Evolutionary conservation across 2,888 invertebrate genomes (phyloP).

Genomic region (Lasioglossum villosulum): DNA sequence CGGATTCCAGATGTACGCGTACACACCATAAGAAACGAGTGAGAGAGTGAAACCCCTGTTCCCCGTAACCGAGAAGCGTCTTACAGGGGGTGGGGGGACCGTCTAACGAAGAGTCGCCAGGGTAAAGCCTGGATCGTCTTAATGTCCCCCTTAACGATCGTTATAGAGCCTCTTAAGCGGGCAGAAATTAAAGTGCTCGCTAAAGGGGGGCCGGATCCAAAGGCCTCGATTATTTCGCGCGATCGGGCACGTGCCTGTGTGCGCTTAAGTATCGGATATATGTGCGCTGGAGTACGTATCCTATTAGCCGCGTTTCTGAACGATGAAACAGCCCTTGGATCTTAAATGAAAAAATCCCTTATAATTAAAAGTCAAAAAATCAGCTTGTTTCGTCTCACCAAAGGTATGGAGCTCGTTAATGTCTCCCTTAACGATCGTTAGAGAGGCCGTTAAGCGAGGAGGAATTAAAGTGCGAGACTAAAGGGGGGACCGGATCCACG

Average conservation of each 20-base stretch:
- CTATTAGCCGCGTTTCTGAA: neutral
- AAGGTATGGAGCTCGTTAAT: conserved; percentile 44
- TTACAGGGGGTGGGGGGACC: conserved; percentile 26
- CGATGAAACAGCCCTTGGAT: neutral
- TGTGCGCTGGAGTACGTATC: neutral
- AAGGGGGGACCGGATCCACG: conserved; percentile 1
- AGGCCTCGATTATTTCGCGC: conserved; percentile 26
- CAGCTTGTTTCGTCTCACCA: neutral
- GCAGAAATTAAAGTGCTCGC: conserved; percentile 55
- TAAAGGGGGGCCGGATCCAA: conserved; percentile 11
- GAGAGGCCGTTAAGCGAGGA: conserved; percentile 54
- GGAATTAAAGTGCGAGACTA: conserved; percentile 56
- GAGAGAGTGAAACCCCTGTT: neutral
- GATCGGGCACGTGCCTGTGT: neutral
- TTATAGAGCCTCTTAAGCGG: conserved; percentile 58
- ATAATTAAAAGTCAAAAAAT: neutral
- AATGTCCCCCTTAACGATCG: conserved; percentile 61
- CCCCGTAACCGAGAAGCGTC: conserved; percentile 40
- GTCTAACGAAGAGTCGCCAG: conserved; percentile 44
- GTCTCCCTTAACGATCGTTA: conserved; percentile 61
- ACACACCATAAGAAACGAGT: conserved; percentile 61
- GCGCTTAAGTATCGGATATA: neutral
- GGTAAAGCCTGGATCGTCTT: conserved; percentile 36
- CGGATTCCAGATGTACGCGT: conserved; percentile 40
- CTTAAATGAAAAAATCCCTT: neutral